Conservation (phyloP, 2,888 invertebrate species). For the Acleris emargana region DNA sequence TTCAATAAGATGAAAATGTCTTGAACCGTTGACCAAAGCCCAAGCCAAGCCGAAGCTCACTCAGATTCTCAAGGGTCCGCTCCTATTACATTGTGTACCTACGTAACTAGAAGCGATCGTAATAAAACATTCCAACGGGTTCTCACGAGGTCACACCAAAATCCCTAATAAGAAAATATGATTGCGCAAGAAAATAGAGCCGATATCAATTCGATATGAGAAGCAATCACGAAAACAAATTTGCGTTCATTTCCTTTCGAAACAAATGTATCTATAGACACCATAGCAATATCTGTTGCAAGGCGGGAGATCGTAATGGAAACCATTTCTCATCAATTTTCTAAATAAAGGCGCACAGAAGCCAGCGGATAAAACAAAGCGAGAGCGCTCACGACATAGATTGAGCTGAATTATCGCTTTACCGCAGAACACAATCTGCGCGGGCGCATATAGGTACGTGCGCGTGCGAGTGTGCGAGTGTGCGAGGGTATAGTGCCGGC, state of each 20-base stretch:
- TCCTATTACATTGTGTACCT: conserved; percentile 21
- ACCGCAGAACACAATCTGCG: conserved; percentile 82
- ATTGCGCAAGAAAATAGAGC: conserved; percentile 75
- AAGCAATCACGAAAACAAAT: conserved; percentile 83
- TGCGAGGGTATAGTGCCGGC: neutral
- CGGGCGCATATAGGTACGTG: conserved; percentile 41
- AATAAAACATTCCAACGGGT: conserved; percentile 45
- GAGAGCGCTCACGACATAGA: conserved; percentile 81
- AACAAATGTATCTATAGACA: conserved; percentile 57
- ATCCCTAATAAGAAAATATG: conserved; percentile 73
- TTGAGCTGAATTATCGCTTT: conserved; percentile 83
- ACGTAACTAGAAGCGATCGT: conserved; percentile 15
- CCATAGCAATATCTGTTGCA: conserved; percentile 74
- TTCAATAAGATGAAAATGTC: neutral
- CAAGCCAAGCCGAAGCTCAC: conserved; percentile 13
- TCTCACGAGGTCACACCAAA: conserved; percentile 71
- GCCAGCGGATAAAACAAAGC: conserved; percentile 82
- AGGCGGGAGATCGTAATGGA: conserved; percentile 80
- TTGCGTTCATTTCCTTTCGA: conserved; percentile 80
- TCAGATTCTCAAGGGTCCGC: conserved; percentile 4
- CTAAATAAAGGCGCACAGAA: conserved; percentile 84
- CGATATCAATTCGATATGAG: conserved; percentile 78
- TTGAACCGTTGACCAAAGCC: conserved; percentile 1
- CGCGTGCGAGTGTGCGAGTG: conserved; percentile 2
- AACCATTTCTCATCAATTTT: conserved; percentile 84